A percentile compares a stretch with the other conserved stretches of the same genome.
Conservation (phyloP, 2,113 vertebrate species). For the Rhabdornis inornatus region DNA sequence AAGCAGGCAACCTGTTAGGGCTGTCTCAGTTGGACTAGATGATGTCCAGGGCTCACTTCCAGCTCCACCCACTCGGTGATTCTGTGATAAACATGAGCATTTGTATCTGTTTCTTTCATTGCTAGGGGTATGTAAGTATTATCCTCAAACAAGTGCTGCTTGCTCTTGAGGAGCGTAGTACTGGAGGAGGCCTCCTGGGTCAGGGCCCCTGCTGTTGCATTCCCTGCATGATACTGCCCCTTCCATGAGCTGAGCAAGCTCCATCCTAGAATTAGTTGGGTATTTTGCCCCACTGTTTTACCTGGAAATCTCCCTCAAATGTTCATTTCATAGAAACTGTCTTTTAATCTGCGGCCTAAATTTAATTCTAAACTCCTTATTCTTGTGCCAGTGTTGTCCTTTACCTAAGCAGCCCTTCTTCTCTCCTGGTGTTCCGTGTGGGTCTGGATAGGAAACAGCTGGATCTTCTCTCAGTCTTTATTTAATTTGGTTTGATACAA, state of each 20-base stretch:
- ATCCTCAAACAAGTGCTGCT: not conserved
- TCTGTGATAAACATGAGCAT: not conserved
- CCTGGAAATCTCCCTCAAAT: not conserved
- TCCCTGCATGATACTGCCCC: not conserved
- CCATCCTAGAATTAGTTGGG: not conserved
- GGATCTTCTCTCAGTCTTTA: not conserved
- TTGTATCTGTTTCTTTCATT: not conserved
- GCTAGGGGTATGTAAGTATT: not conserved
- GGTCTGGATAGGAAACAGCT: not conserved
- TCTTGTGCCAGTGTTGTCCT: not conserved
- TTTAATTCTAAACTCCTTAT: not conserved
- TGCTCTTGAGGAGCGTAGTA: not conserved
- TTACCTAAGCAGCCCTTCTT: not conserved
- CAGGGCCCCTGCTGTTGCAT: not conserved
- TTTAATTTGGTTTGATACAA: not conserved
- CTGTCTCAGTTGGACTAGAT: not conserved
- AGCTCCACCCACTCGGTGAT: not conserved
- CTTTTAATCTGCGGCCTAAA: not conserved
- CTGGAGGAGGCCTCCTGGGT: not conserved
- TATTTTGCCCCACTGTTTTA: not conserved
- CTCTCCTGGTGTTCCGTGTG: not conserved
- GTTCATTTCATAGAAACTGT: not conserved
- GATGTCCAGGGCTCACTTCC: not conserved
- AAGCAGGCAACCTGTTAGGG: not conserved
- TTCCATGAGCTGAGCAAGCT: not conserved